Evolutionary conservation across 2,888 invertebrate genomes (phyloP).

Genomic region (Phragmatobia fuliginosa): DNA sequence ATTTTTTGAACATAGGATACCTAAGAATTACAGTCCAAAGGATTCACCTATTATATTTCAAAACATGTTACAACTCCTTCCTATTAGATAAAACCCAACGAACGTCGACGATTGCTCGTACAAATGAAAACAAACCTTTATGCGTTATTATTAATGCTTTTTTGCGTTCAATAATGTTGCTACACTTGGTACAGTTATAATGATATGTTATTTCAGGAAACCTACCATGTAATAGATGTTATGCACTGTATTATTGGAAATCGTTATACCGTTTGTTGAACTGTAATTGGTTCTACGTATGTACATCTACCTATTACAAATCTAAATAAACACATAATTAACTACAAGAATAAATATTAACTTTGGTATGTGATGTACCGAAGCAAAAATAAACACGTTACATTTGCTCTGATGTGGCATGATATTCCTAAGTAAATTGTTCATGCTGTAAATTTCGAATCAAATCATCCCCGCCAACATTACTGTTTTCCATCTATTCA

Average conservation of each 20-base stretch:
- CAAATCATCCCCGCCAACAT: no score
- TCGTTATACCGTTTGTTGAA: slow-evolving; percentile 5
- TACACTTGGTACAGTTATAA: slow-evolving; percentile 11
- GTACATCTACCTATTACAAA: neutral
- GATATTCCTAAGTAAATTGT: no score
- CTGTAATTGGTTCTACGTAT: neutral
- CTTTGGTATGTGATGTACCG: no score
- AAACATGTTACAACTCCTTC: no score
- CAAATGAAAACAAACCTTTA: neutral
- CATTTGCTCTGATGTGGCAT: no score
- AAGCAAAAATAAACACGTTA: no score
- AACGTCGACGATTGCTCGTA: neutral
- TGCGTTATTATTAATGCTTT: slow-evolving; percentile 5
- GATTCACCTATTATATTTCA: neutral
- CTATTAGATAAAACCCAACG: no score
- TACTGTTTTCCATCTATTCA: no score
- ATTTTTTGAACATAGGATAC: no score
- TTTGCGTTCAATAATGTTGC: slow-evolving; percentile 11
- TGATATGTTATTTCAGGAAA: slow-evolving; percentile 16
- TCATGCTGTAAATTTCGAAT: no score
- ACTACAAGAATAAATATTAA: neutral
- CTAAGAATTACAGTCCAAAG: no score
- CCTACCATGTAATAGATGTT: slow-evolving; percentile 4
- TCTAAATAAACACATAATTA: neutral
- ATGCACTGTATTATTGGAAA: slow-evolving; percentile 11